Conservation (phyloP, 2,888 invertebrate genomes). For the Drosophila histrio region DNA sequence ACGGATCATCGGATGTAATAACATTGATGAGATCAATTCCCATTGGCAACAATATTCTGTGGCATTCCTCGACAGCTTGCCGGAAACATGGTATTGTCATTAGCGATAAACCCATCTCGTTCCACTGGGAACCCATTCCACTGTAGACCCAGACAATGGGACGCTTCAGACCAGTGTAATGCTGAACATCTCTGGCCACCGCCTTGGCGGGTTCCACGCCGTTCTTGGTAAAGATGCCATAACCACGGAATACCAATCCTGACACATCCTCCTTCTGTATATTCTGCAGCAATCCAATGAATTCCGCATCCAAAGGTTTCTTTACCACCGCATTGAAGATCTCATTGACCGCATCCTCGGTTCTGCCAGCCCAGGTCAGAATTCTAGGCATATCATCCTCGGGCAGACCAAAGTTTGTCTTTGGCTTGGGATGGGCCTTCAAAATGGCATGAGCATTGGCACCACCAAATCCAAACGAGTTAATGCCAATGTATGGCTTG, state of each 20-base stretch:
- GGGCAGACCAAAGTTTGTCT: constrained; percentile 86
- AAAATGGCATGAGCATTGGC: constrained; percentile 87
- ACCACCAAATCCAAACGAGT: constrained; percentile 97
- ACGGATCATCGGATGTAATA: constrained; percentile 87
- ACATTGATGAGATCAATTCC: constrained; percentile 88
- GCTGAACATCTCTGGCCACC: constrained; percentile 85
- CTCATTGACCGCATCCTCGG: constrained; percentile 89
- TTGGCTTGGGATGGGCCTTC: constrained; percentile 71
- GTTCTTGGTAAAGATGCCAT: constrained; percentile 85
- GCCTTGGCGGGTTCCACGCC: constrained; percentile 67
- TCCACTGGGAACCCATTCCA: constrained; percentile 96
- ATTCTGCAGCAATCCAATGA: constrained; percentile 86
- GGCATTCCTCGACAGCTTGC: constrained; percentile 88
- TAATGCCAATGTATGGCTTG: constrained; percentile 92
- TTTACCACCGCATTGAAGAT: constrained; percentile 88
- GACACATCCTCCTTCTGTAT: constrained; percentile 86
- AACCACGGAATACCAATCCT: constrained; percentile 91
- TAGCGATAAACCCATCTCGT: constrained; percentile 91
- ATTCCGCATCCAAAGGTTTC: constrained; percentile 87
- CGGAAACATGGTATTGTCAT: constrained; percentile 90
- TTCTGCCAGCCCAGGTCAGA: constrained; percentile 91
- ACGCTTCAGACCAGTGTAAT: constrained; percentile 87
- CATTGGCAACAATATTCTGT: constrained; percentile 86
- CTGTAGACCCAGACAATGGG: constrained; percentile 96
- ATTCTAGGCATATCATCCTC: constrained; percentile 89